These are phyloP conservation scores for Notarius quadriscutis DNA, from an alignment of 2,113 vertebrate genomes.

Conservation along the genomic window DNA sequence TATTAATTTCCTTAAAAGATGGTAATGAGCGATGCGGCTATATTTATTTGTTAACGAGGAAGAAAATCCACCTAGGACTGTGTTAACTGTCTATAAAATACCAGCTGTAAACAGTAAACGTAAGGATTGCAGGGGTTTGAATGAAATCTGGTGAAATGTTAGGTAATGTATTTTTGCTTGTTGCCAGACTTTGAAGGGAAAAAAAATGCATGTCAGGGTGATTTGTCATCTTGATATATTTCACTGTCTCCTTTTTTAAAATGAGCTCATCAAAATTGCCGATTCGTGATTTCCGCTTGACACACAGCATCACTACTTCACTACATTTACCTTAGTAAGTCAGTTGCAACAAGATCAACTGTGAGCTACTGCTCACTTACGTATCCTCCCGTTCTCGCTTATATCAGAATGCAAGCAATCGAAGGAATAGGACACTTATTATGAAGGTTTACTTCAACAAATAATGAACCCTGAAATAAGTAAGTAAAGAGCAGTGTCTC, in stretches of 20 bases:
- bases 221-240: not conserved
- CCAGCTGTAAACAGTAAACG: not conserved
- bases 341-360: too few species aligned
- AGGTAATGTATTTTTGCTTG: not conserved
- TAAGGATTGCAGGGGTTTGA: not conserved
- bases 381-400: too few species aligned
- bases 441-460: too few species aligned
- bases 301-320: not conserved
- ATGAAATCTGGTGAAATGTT: not conserved
- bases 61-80: not conserved
- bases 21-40: not conserved
- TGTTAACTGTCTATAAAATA: not conserved
- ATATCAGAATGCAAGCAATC: too few species aligned
- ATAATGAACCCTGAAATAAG: too few species aligned
- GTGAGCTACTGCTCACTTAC: too few species aligned
- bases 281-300: not conserved
- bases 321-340: too few species aligned
- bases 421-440: too few species aligned
- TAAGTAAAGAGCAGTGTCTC: too few species aligned
- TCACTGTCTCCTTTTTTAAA: not conserved
- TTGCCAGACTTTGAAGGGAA: not conserved
- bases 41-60: not conserved
- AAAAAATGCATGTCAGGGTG: not conserved
- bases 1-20: not conserved
- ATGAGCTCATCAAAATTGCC: too few species aligned